Percentiles rank a stretch among this genome's conserved stretches.
phyloP scores from a whole-genome alignment of 2,888 invertebrate genomes.

The Cremastobaeus sp. region DNA sequence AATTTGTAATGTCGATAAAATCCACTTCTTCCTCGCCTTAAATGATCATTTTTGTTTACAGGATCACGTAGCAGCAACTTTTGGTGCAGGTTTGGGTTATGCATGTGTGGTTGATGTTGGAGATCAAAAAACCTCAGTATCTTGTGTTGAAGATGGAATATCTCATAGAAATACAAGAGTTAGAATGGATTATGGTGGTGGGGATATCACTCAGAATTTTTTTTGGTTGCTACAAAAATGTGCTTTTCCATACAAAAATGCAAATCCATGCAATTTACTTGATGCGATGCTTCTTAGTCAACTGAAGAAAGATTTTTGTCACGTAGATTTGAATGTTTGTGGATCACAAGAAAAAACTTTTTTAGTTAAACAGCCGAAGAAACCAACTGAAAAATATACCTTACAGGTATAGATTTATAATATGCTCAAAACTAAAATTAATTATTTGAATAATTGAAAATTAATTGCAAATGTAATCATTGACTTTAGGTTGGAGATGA shows the following conservation, averaged over 20 bases:
- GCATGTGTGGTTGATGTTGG: constrained; percentile 97
- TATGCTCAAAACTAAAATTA: neutral
- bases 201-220: constrained; percentile 93
- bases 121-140: constrained; percentile 96
- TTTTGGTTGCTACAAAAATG: constrained; percentile 93
- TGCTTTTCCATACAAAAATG: constrained; percentile 92
- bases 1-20: too few species aligned
- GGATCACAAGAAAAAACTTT: constrained; percentile 92
- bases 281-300: constrained; percentile 90
- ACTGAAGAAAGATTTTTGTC: constrained; percentile 93
- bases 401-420: constrained; percentile 79
- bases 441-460: neutral
- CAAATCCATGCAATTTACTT: constrained; percentile 85
- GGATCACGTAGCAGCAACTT: constrained; percentile 92
- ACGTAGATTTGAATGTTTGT: constrained; percentile 92
- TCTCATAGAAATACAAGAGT: constrained; percentile 92
- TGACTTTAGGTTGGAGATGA: constrained; percentile 88
- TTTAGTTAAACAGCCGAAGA: constrained; percentile 85
- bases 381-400: constrained; percentile 85
- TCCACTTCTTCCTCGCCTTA: too few species aligned
- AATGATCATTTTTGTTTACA: constrained; percentile 72
- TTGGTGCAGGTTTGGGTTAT: constrained; percentile 89
- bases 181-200: constrained; percentile 92
- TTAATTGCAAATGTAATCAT: constrained; percentile 3
- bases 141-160: constrained; percentile 97